These are phyloP conservation scores for Danaus chrysippus DNA, from an alignment of 2,888 invertebrate species.

Conservation along the genomic window DNA sequence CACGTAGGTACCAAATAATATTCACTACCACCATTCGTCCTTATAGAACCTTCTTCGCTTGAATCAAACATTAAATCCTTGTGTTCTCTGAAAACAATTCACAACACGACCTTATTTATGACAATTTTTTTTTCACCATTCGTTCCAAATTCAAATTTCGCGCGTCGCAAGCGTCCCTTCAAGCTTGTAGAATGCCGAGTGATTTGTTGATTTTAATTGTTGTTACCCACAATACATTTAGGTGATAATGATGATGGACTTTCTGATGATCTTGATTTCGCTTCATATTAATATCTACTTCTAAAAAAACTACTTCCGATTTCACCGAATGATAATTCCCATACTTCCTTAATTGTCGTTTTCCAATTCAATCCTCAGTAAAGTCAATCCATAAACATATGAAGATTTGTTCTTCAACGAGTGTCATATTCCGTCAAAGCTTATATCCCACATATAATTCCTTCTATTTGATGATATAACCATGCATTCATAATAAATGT, in stretches of 20 bases:
- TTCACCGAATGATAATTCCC: no score
- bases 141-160: constrained; percentile 22
- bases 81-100: constrained; percentile 63
- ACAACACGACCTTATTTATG: constrained; percentile 17
- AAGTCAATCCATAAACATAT: no score
- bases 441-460: no score
- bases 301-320: no score
- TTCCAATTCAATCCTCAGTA: no score
- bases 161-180: constrained; percentile 12
- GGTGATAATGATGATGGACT: background rate
- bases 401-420: no score
- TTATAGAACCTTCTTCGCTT: constrained; percentile 63
- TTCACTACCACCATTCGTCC: constrained; percentile 55
- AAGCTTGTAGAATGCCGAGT: constrained; percentile 22
- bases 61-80: constrained; percentile 63
- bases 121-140: constrained; percentile 23
- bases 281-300: no score
- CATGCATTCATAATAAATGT: no score
- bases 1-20: constrained; percentile 65
- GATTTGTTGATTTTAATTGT: constrained; percentile 19
- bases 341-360: no score
- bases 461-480: no score
- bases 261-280: no score
- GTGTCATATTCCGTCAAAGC: no score
- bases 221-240: background rate